Base-by-base conservation (phyloP, 2,888 invertebrate species). In the Cactoblastis cactorum region DNA sequence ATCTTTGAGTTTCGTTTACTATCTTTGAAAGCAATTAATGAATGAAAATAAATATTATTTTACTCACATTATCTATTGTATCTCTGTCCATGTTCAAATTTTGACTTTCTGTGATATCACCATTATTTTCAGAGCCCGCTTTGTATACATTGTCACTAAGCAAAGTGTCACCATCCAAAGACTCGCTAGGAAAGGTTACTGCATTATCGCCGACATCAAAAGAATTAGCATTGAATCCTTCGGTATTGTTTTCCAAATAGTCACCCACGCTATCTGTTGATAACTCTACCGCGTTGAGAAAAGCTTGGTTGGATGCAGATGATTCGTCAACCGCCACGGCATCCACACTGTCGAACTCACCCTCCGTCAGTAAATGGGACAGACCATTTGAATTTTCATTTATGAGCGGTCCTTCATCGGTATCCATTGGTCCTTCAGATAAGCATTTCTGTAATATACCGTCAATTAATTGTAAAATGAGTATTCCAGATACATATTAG, bases 121-220 rank as follows among this genome's bases (percentile, higher is more conserved):
- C 77, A 59, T 83, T 83, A 57, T 70, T 76, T 55, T 85, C 83
- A 52, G 79, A 79, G 41, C 67, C 58, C 19, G 68, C 67, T 67
- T 77, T 81, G 57, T 63, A 76, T 1, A 63, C 70, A 22, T 71
- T 58, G 57, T 82, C 81, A 63, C 82, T 82, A 47, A 80, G 71
- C 49, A 77, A 74, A 33, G 86, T 87, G 66, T 88, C 85, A 38
- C 81, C 83, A 55, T 86, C 87, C 56, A 85, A 59, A 50, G 85
- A 80, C 53, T 83, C 86, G 53, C 80, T 85, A 34, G 82, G 80
- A 57, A 85, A 89, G 18, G 77, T 85, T 18, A 86, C 83, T 9
- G 87, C 87, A 50, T 87, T 88, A 57, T 88, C 89, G 46, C 87
- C 89, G 50, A 87, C 85, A 65, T 87, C 89, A 56, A 88, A 88